A percentile compares a stretch with the other conserved stretches of the same genome.
phyloP scores from a whole-genome alignment of 1,140 invertebrate species.

The Brachionus sp. region DNA sequence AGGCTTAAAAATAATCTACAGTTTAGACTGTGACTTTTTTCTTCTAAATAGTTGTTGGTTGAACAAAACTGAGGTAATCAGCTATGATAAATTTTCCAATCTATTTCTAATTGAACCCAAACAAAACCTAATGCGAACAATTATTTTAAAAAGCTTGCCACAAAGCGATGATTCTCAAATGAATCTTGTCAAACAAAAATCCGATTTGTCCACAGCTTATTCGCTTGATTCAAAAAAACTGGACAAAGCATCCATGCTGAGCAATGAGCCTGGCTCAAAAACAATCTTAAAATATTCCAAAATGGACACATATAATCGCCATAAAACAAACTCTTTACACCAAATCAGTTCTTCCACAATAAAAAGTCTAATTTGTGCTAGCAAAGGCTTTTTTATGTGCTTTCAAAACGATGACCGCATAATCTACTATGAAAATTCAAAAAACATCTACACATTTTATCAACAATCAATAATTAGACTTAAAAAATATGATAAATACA shows the following conservation, averaged over 20 bases:
- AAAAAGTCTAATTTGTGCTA: neutral
- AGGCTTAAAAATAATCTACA: neutral
- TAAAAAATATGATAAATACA: conserved; percentile 35
- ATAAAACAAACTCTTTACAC: neutral
- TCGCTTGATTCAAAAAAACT: neutral
- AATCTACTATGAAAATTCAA: neutral
- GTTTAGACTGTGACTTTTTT: conserved; percentile 14
- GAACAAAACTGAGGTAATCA: neutral
- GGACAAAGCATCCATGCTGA: neutral
- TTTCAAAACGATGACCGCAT: conserved; percentile 13
- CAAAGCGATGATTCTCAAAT: neutral
- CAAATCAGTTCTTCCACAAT: neutral
- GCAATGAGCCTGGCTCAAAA: neutral
- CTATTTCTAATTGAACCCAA: conserved; percentile 26
- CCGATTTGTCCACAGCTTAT: neutral
- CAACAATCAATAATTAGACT: neutral
- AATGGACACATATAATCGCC: neutral
- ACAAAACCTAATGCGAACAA: conserved; percentile 8
- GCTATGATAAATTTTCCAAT: conserved; percentile 11
- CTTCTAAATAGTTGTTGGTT: conserved; percentile 1
- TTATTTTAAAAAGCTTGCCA: neutral
- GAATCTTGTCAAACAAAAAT: neutral
- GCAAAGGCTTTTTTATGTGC: neutral
- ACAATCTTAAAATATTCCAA: neutral
- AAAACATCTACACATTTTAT: neutral